phyloP scores from a whole-genome alignment of 1,140 invertebrate species.

The Littorina saxatilis region DNA sequence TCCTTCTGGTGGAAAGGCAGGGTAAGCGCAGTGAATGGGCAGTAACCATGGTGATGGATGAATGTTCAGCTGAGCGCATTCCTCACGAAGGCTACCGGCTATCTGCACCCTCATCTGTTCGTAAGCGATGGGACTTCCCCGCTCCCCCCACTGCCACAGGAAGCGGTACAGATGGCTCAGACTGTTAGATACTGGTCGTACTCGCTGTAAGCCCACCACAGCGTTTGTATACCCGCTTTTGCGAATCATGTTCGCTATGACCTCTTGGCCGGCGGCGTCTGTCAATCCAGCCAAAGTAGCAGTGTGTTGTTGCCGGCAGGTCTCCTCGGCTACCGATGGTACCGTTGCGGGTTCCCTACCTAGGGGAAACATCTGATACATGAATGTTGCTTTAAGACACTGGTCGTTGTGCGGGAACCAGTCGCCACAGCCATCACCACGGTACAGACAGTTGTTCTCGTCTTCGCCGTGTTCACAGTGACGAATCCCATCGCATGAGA shows the following conservation, averaged over 20 bases:
- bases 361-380: too few relatives aligned
- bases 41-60: background rate
- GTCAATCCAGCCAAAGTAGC: background rate
- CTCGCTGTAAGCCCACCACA: background rate
- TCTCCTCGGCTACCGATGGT: background rate
- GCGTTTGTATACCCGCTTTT: background rate
- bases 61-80: background rate
- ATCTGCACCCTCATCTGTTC: background rate
- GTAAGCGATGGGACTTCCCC: constrained; percentile 30
- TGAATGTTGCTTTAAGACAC: constrained; percentile 4
- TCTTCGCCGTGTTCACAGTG: constrained; percentile 12
- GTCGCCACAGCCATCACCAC: background rate
- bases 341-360: too few relatives aligned
- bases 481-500: constrained; percentile 5
- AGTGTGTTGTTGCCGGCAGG: background rate
- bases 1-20: background rate
- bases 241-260: background rate
- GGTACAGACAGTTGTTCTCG: constrained; percentile 2
- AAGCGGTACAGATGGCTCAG: constrained; percentile 26
- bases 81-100: too few relatives aligned
- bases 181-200: background rate
- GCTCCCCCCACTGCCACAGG: constrained; percentile 35
- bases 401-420: constrained; percentile 17
- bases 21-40: background rate
- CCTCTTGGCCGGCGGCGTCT: background rate